Evolutionary conservation across 2,888 invertebrate species (phyloP).

Genomic region (Cotesia congregata): DNA sequence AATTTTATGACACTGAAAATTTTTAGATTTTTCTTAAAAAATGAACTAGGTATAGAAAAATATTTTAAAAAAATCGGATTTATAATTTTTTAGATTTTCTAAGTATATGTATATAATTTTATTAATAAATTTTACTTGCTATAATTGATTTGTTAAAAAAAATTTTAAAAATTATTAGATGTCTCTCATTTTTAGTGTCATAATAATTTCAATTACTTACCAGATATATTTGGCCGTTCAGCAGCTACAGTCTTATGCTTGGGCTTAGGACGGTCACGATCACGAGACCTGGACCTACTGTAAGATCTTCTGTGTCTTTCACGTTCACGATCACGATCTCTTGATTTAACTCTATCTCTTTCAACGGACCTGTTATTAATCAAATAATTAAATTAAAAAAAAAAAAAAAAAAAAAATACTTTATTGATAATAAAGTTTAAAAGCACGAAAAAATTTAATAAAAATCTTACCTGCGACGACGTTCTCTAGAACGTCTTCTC

Average conservation of each 20-base stretch:
- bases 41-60: too few relatives aligned
- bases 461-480: slow-evolving; percentile 63
- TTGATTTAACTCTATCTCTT: slow-evolving; percentile 62
- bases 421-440: slow-evolving; percentile 1
- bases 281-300: slow-evolving; percentile 69
- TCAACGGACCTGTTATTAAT: slow-evolving; percentile 59
- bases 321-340: slow-evolving; percentile 71
- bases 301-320: slow-evolving; percentile 72
- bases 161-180: not conserved
- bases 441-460: not conserved
- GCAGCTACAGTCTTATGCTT: slow-evolving; percentile 63
- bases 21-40: too few relatives aligned
- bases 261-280: slow-evolving; percentile 69
- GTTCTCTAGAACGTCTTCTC: slow-evolving; percentile 68
- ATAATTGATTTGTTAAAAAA: not conserved
- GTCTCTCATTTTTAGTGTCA: too few relatives aligned
- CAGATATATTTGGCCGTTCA: slow-evolving; percentile 68
- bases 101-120: too few relatives aligned
- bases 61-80: too few relatives aligned
- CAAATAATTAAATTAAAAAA: not conserved
- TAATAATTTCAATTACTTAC: slow-evolving; percentile 48
- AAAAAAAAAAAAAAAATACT: not conserved
- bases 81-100: too few relatives aligned
- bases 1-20: not conserved
- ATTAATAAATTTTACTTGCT: too few relatives aligned